Base-by-base conservation (phyloP, 2,888 invertebrate genomes). In the Crioceris asparagi region DNA sequence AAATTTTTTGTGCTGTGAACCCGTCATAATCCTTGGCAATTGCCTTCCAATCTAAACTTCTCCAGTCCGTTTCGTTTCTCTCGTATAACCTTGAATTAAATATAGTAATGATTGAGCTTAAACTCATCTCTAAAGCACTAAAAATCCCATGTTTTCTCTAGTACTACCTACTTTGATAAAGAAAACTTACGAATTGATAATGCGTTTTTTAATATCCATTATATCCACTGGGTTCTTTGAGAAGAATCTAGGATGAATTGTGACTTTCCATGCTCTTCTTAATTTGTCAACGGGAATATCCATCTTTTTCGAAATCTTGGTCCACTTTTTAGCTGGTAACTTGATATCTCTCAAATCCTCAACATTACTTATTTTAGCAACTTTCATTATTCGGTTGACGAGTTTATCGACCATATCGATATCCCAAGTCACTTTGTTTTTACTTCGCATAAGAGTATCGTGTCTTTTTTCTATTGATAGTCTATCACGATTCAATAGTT, bases 161-260 rank as follows among this genome's bases (percentile, higher is more conserved):
- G 17, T 29, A 3, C 17, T n/a, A 17, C 10, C 11, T 29, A 8
- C 17, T 6, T 18, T 31, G 14, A 26, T 31, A 32, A 18, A 21
- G 10, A 36, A 32, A 17, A 46, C 49, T 48, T 39, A 52, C 52
- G 44, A 36, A 16, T 41, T 16, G 15, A 53, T 40, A 5, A 50
- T 35, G 32, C 43, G 23, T 15, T 18, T 25, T 30, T 46, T 46
- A 11, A 50, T 17, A 6, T 35, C n/a, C 2, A 16, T 31, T 16
- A 38, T 17, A 19, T 34, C 34, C 12, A 25, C 29, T 8, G n/a
- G 7, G n/a, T 39, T 30, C 7, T 34, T 35, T n/a, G 42, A 36
- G 32, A 54, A 55, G 21, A 54, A 32, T 17, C 40, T 38, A 3
- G 52, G 47, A 33, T 54, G 42, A 4, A 54, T 38, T n/a, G 33